These are phyloP conservation scores for Parasteatoda lunata DNA, from an alignment of 2,888 invertebrate genomes.

Conservation along the genomic window DNA sequence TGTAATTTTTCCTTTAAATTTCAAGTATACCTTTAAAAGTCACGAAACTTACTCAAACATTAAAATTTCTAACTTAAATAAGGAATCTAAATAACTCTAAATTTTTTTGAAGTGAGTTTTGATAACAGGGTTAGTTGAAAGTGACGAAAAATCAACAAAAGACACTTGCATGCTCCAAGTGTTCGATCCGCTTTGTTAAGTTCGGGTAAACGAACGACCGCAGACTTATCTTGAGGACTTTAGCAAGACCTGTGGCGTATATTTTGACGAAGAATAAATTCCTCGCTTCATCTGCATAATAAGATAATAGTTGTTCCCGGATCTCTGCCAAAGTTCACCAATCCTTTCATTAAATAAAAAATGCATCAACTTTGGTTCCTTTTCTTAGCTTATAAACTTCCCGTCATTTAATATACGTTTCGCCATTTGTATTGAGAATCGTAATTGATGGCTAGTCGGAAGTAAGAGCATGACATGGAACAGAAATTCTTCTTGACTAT, in stretches of 20 bases:
- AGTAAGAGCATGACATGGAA: no score
- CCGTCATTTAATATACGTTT: not conserved
- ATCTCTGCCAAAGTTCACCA: conserved; percentile 44
- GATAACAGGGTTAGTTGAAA: conserved; percentile 4
- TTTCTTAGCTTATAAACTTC: not conserved
- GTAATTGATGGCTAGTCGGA: no score
- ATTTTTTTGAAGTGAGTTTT: not conserved
- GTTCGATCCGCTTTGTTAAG: conserved; percentile 20
- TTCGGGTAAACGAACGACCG: conserved; percentile 36
- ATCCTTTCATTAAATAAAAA: not conserved
- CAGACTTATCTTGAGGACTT: conserved; percentile 6
- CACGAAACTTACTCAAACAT: no score
- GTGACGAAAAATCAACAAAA: conserved; percentile 4
- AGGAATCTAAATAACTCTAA: no score
- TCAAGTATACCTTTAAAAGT: no score
- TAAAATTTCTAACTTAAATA: no score
- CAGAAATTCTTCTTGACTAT: no score
- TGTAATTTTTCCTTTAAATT: no score
- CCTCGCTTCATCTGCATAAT: conserved; percentile 53
- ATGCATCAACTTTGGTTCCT: not conserved
- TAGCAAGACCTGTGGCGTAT: conserved; percentile 3
- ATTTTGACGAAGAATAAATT: conserved; percentile 18
- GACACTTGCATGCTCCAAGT: conserved; percentile 22
- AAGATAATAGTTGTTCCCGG: conserved; percentile 41
- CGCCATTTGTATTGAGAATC: no score